Conservation (phyloP, 2,113 vertebrate genomes). For the Callocephalon fimbriatum region DNA sequence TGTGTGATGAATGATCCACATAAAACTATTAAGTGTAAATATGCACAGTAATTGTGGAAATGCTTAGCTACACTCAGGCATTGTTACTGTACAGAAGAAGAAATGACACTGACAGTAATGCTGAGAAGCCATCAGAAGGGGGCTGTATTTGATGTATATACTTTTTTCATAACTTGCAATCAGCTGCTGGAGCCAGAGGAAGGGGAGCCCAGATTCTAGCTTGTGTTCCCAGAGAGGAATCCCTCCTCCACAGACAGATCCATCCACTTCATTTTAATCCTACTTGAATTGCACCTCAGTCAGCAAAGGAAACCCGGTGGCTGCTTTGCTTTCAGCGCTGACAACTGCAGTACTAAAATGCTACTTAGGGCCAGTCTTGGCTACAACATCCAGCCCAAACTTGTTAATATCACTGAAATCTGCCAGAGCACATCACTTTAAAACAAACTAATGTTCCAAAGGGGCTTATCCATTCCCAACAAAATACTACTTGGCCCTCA, state of each 20-base stretch:
- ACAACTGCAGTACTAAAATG: not conserved
- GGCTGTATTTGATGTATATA: not conserved
- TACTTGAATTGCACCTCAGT: not conserved
- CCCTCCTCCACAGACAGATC: not conserved
- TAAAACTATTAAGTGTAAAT: constrained; percentile 19
- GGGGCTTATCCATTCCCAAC: not conserved
- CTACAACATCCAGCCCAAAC: not conserved
- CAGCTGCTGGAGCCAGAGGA: not conserved
- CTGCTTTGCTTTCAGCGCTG: not conserved
- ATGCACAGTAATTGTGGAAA: constrained; percentile 2
- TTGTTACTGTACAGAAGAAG: not conserved
- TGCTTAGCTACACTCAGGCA: not conserved
- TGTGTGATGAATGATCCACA: not conserved
- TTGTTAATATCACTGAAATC: constrained; percentile 15
- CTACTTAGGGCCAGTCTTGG: not conserved
- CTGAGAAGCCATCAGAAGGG: constrained; percentile 41
- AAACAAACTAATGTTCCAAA: constrained; percentile 2
- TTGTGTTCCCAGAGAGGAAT: not conserved
- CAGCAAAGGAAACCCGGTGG: not conserved
- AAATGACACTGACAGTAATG: not conserved
- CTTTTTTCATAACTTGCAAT: constrained; percentile 40
- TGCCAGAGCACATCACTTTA: not conserved
- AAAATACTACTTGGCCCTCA: constrained; percentile 43
- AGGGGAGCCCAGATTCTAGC: not conserved
- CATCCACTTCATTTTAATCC: not conserved